These are phyloP conservation scores for Zeus faber DNA, from an alignment of 2,113 vertebrate species.

Conservation along the genomic window DNA sequence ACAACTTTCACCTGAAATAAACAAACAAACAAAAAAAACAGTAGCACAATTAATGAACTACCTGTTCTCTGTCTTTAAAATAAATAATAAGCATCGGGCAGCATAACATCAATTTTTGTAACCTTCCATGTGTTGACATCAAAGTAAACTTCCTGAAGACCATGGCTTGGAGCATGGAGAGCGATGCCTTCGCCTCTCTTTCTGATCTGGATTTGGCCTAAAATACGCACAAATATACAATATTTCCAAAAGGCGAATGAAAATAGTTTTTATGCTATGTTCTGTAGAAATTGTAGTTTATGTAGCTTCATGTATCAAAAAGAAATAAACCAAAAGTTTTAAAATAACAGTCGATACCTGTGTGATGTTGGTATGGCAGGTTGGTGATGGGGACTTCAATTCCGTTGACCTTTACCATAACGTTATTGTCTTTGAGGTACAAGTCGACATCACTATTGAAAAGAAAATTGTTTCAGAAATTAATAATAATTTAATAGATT, in stretches of 20 bases:
- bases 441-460: conserved; percentile 56
- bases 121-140: conserved; percentile 42
- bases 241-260: no score
- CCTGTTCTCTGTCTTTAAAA: not conserved
- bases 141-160: conserved; percentile 64
- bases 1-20: conserved; percentile 75
- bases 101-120: not conserved
- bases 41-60: not conserved
- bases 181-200: conserved; percentile 35
- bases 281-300: not conserved
- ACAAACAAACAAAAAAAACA: not conserved
- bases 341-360: no score
- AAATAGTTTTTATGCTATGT: no score
- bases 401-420: conserved; percentile 54
- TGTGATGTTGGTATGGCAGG: conserved; percentile 54
- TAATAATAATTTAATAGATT: not conserved
- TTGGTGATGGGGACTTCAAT: conserved; percentile 39
- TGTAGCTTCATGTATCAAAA: no score
- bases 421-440: conserved; percentile 7
- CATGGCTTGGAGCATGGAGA: conserved; percentile 50
- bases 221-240: conserved; percentile 12
- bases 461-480: no score
- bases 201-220: conserved; percentile 53
- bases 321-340: no score
- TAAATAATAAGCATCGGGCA: not conserved